A percentile compares a stretch with the other conserved stretches of the same genome.
Evolutionary conservation across 2,888 invertebrate species (phyloP).

Genomic region (Tetramorium bicarinatum): DNA sequence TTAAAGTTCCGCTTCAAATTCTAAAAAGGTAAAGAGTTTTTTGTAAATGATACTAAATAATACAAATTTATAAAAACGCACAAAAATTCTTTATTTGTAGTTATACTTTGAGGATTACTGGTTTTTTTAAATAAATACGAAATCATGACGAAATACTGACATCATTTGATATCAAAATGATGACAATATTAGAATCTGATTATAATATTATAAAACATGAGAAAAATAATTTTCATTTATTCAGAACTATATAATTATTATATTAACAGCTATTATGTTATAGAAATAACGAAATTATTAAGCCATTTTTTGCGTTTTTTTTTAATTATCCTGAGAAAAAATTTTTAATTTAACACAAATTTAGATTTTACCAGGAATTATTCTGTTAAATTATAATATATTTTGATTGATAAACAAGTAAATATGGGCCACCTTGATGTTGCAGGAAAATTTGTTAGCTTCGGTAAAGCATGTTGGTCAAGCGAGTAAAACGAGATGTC

Average conservation of each 20-base stretch:
- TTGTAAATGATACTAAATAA: not conserved
- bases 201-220: slow-evolving; percentile 1
- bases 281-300: not conserved
- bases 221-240: not conserved
- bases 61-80: not conserved
- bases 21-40: not conserved
- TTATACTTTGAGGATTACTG: not conserved
- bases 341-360: too few relatives aligned
- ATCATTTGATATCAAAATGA: too few relatives aligned
- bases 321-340: not conserved
- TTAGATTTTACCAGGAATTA: not conserved
- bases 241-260: not conserved
- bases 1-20: not conserved
- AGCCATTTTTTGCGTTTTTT: not conserved
- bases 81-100: not conserved
- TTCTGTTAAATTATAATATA: not conserved
- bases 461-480: not conserved
- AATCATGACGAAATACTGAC: too few relatives aligned
- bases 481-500: not conserved
- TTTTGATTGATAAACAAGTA: not conserved
- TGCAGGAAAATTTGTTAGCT: not conserved
- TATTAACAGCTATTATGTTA: not conserved
- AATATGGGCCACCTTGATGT: not conserved
- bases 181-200: not conserved
- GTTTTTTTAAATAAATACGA: not conserved